Evolutionary conservation across 2,113 vertebrate species (phyloP), one percentile per base, ranked within the genome.

Genomic region (Crotalus helleri): DNA sequence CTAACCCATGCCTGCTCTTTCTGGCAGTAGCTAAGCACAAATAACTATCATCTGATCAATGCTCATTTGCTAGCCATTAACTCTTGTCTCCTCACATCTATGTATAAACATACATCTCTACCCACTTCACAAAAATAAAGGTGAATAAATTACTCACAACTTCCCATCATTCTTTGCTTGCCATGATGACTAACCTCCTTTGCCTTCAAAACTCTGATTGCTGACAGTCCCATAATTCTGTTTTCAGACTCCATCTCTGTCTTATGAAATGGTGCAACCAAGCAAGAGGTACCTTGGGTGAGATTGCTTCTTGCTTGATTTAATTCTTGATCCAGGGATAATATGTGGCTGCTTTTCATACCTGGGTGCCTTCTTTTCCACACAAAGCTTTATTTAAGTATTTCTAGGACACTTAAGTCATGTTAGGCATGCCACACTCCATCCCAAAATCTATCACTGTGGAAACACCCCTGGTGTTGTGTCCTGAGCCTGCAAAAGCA

Each of bases 331-430:
- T 61, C 29, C 58, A 69, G 44, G 24, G 23, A 11, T 57, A 44
- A 44, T 44, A 13, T 29, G 39, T 64, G 21, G n/a, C 26, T 58
- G 44, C n/a, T 87, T 49, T 61, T 58, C 86, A 92, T 26, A 87
- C 10, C 2, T 95, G 23, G 93, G 95, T 92, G 44, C 44, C 93
- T 92, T 92, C 94, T 96, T 95, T 95, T 91, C 95, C 94, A 95
- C 57, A 88, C 26, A 33, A 29, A 44, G 10, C 91, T n/a, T 55
- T 74, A n/a, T 19, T 33, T 49, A 46, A 59, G 9, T 19, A 46
- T 87, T 53, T 59, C 29, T 49, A n/a, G 19, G 49, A 61, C 17
- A 49, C 10, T 21, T 29, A 23, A 23, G 15, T 59, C 55, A 59
- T 24, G 7, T 19, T 26, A n/a, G 49, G 6, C 21, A 51, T 51